Evolutionary conservation across 2,113 vertebrate genomes (phyloP).

Genomic region (Equus przewalskii): DNA sequence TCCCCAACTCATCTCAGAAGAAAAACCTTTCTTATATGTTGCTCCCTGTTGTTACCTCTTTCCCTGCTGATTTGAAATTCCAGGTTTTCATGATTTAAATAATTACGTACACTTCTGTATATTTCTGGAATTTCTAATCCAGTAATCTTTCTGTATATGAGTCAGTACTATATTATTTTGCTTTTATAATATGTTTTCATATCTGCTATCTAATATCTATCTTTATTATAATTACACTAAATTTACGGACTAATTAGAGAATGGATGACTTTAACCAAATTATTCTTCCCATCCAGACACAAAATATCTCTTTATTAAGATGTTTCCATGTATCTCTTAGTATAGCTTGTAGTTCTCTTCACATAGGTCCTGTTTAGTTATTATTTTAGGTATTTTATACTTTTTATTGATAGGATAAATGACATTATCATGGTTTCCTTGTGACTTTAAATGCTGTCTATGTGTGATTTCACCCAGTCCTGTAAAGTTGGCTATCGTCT

Average conservation of each 20-base stretch:
- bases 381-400: background rate
- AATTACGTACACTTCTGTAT: background rate
- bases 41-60: background rate
- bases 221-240: background rate
- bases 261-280: background rate
- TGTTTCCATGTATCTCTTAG: background rate
- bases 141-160: background rate
- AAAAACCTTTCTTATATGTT: background rate
- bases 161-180: background rate
- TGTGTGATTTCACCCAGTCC: background rate
- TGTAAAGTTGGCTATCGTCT: background rate
- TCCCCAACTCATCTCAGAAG: background rate
- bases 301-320: background rate
- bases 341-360: background rate
- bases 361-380: background rate
- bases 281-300: background rate
- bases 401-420: background rate
- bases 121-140: background rate
- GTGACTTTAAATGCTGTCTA: background rate
- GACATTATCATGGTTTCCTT: background rate
- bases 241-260: conserved; percentile 28
- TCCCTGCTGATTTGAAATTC: background rate
- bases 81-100: background rate
- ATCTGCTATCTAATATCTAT: background rate
- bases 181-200: background rate